A percentile compares a stretch with the other conserved stretches of the same genome.
phyloP scores from a whole-genome alignment of 2,113 vertebrate genomes.

The Crocuta crocuta region DNA sequence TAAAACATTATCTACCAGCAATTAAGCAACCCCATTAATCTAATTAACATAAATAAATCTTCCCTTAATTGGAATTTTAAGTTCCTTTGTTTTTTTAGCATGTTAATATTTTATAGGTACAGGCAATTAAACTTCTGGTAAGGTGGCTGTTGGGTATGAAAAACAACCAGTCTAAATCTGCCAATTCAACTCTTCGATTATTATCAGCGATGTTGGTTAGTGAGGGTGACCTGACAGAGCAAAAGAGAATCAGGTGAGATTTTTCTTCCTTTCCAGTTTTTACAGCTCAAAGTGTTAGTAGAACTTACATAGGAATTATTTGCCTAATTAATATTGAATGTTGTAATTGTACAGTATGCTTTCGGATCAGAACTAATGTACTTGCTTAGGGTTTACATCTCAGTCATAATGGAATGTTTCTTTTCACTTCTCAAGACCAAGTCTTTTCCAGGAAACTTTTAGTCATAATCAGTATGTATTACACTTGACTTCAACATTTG shows the following conservation, averaged over 20 bases:
- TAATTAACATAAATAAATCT: constrained; percentile 39
- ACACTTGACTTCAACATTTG: constrained; percentile 24
- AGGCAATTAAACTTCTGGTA: constrained; percentile 98
- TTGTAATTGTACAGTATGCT: not conserved
- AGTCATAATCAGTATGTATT: not conserved
- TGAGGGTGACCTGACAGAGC: constrained; percentile 98
- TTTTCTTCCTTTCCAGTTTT: constrained; percentile 17
- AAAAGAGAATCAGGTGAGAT: constrained; percentile 97
- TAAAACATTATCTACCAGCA: not conserved
- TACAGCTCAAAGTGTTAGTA: not conserved
- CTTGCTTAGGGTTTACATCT: not conserved
- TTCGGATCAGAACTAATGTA: not conserved
- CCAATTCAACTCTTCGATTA: constrained; percentile 97
- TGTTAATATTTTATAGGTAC: constrained; percentile 90
- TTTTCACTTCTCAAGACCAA: constrained; percentile 3
- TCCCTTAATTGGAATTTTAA: constrained; percentile 66
- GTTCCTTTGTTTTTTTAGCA: constrained; percentile 68
- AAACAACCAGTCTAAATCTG: constrained; percentile 99
- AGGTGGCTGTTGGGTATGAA: constrained; percentile 99
- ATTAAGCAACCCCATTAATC: constrained; percentile 25
- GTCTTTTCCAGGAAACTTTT: not conserved
- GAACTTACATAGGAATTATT: not conserved
- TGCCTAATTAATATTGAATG: not conserved
- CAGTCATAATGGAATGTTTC: not conserved
- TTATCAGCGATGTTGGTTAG: constrained; percentile 98